Evolutionary conservation across 2,113 vertebrate species (phyloP).

Genomic region (rat (Rattus norvegicus)): DNA sequence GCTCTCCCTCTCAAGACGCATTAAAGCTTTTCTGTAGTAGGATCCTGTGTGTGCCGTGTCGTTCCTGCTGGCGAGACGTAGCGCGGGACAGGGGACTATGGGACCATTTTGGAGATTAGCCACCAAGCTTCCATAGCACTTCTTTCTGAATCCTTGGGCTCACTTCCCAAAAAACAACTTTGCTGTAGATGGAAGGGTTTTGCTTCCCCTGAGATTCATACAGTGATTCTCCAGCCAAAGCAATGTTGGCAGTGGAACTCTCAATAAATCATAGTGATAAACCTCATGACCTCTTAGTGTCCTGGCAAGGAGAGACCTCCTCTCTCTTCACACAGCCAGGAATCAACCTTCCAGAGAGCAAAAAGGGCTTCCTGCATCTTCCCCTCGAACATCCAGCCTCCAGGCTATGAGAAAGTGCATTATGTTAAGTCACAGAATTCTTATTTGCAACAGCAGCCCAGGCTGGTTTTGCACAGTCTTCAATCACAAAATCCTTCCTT

Average conservation of each 20-base stretch:
- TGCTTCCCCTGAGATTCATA: not conserved
- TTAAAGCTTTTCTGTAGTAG: too few species aligned
- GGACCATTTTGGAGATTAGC: too few species aligned
- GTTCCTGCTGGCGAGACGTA: too few species aligned
- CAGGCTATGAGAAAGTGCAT: not conserved
- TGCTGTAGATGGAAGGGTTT: not conserved
- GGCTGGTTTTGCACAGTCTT: not conserved
- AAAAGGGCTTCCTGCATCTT: not conserved
- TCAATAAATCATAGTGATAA: not conserved
- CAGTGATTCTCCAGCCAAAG: not conserved
- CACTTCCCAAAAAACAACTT: not conserved
- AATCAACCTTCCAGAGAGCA: not conserved
- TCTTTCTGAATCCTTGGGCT: not conserved
- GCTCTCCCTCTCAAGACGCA: too few species aligned
- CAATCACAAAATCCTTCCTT: not conserved
- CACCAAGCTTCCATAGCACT: not conserved
- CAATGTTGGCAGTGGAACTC: not conserved
- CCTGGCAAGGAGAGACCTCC: not conserved
- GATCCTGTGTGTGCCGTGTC: too few species aligned
- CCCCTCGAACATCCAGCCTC: not conserved
- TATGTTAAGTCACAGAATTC: not conserved
- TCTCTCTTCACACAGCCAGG: not conserved
- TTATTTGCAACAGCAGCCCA: not conserved
- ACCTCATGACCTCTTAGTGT: not conserved
- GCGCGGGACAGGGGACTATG: too few species aligned